Evolutionary conservation across 2,888 invertebrate species (phyloP).

Genomic region (Netelia virgata): DNA sequence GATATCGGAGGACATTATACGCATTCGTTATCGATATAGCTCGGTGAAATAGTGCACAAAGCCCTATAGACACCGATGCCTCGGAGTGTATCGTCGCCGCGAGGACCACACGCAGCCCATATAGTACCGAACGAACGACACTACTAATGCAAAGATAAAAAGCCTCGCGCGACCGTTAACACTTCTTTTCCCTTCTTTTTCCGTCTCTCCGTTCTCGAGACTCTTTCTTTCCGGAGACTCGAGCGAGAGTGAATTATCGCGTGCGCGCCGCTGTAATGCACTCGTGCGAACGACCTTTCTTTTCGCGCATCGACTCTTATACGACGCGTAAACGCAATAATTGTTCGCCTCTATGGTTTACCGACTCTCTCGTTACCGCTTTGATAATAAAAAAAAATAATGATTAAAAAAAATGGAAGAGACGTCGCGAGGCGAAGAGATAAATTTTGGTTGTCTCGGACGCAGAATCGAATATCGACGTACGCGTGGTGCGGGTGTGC

Average conservation of each 20-base stretch:
- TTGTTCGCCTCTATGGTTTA: slow-evolving; percentile 25
- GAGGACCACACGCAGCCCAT: slow-evolving; percentile 66
- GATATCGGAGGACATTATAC: slow-evolving; percentile 22
- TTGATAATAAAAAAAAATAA: slow-evolving; percentile 9
- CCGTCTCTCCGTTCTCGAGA: not conserved
- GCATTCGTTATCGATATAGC: slow-evolving; percentile 53
- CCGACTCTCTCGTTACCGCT: slow-evolving; percentile 11
- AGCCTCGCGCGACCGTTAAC: not conserved
- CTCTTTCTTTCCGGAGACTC: not conserved
- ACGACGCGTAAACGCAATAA: slow-evolving; percentile 7
- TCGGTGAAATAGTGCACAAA: slow-evolving; percentile 41
- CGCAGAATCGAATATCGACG: slow-evolving; percentile 28
- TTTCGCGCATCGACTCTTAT: not conserved
- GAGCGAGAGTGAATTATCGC: slow-evolving; percentile 51
- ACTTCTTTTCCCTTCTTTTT: not conserved
- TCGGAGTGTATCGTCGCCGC: not conserved
- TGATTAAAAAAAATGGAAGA: not conserved
- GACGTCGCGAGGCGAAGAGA: slow-evolving; percentile 37
- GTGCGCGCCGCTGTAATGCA: not conserved
- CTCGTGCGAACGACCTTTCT: not conserved
- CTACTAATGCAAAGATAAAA: slow-evolving; percentile 70
- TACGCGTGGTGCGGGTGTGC: slow-evolving; percentile 2
- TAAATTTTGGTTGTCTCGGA: slow-evolving; percentile 59
- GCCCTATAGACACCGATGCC: not conserved
- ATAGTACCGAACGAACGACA: not conserved